Percentiles rank a stretch among this genome's conserved stretches.
Evolutionary conservation across 2,797 vertebrate genomes (phyloP).

Genomic region (Parauchenoglanis ngamensis): DNA sequence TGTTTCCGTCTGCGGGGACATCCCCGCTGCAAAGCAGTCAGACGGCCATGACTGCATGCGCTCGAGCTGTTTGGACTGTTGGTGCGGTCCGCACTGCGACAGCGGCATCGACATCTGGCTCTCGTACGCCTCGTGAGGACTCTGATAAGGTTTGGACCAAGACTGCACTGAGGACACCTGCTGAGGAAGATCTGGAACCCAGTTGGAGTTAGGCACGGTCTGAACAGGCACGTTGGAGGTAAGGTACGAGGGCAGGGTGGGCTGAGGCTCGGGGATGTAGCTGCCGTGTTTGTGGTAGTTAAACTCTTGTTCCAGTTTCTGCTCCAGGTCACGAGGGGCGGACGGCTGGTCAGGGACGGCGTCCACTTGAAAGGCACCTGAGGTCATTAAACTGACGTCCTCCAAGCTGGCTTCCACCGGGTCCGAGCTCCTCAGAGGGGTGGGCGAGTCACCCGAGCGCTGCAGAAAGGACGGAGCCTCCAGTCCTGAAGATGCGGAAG

Average conservation of each 20-base stretch:
- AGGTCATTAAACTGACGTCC: slow-evolving; percentile 62
- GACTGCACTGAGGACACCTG: slow-evolving; percentile 71
- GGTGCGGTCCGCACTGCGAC: slow-evolving; percentile 43
- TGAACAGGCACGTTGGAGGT: neutral
- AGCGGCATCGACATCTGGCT: slow-evolving; percentile 23
- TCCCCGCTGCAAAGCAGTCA: neutral
- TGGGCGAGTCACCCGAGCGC: slow-evolving; percentile 76
- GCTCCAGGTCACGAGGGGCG: slow-evolving; percentile 65
- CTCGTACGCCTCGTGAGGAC: slow-evolving; percentile 14
- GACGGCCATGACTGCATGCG: slow-evolving; percentile 69
- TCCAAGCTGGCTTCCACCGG: slow-evolving; percentile 76
- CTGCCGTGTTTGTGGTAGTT: slow-evolving; percentile 83
- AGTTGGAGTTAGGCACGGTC: slow-evolving; percentile 39
- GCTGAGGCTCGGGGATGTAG: slow-evolving; percentile 69
- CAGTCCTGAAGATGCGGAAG: neutral
- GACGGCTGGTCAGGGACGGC: neutral
- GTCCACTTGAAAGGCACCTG: slow-evolving; percentile 65
- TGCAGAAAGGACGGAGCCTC: neutral
- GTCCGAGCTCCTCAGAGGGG: slow-evolving; percentile 83
- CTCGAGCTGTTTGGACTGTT: slow-evolving; percentile 31
- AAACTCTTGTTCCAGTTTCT: slow-evolving; percentile 84
- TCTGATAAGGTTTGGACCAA: slow-evolving; percentile 66
- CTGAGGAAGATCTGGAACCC: slow-evolving; percentile 35
- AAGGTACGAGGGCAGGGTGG: slow-evolving; percentile 1
- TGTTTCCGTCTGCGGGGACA: slow-evolving; percentile 52